Conservation (phyloP, 1,140 invertebrate genomes). For the Eupeodes corollae region DNA sequence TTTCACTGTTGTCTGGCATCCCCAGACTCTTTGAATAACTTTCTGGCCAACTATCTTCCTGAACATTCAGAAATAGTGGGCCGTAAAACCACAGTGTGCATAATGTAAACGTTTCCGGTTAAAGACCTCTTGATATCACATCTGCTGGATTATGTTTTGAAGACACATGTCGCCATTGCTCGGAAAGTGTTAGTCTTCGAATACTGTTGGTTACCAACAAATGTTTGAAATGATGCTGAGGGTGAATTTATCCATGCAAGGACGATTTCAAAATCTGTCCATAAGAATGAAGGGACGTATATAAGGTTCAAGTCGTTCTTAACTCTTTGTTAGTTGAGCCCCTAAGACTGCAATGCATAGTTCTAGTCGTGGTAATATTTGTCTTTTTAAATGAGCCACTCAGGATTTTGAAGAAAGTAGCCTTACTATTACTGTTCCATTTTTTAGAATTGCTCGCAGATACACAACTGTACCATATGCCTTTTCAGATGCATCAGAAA, state of each 20-base stretch:
- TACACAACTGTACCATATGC: slow-evolving; percentile 31
- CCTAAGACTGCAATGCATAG: slow-evolving; percentile 4
- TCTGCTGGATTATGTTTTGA: too few relatives aligned
- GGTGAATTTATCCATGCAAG: slow-evolving; percentile 20
- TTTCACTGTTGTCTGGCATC: too few relatives aligned
- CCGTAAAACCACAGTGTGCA: too few relatives aligned
- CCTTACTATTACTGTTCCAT: neutral
- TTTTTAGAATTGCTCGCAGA: slow-evolving; percentile 11
- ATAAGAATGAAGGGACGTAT: slow-evolving; percentile 4
- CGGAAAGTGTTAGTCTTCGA: slow-evolving; percentile 1
- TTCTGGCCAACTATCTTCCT: too few relatives aligned
- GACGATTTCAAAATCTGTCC: slow-evolving; percentile 25
- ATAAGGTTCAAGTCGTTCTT: too few relatives aligned
- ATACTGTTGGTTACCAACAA: slow-evolving; percentile 25
- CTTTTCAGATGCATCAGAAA: slow-evolving; percentile 27
- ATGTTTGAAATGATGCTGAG: slow-evolving; percentile 11
- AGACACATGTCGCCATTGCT: too few relatives aligned
- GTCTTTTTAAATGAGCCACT: neutral
- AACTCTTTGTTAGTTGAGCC: too few relatives aligned
- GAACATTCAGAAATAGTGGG: too few relatives aligned
- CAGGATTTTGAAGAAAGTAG: slow-evolving; percentile 6
- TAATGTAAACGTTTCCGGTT: too few relatives aligned
- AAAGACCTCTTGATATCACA: too few relatives aligned
- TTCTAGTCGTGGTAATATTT: slow-evolving; percentile 8
- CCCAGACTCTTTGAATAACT: too few relatives aligned